A percentile compares a stretch with the other conserved stretches of the same genome.
These are phyloP conservation scores for Casuarius casuarius DNA, from an alignment of 2,113 vertebrate species.

Conservation along the genomic window DNA sequence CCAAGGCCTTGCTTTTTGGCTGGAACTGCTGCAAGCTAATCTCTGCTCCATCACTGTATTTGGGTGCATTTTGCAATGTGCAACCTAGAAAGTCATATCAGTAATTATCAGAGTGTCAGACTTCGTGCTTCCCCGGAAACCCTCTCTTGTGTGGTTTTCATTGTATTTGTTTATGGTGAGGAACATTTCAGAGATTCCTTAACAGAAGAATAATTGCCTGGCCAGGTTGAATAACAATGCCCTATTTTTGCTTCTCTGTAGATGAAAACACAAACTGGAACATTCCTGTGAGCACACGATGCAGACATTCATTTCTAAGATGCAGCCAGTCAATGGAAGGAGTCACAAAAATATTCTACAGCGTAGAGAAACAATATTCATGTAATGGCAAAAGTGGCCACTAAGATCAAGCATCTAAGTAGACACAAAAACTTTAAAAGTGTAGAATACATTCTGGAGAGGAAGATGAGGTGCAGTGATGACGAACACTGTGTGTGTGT, in stretches of 20 bases:
- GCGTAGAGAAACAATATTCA: neutral
- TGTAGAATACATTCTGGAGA: neutral
- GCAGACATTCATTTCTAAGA: neutral
- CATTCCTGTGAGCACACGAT: neutral
- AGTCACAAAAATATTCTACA: neutral
- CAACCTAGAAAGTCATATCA: rapidly evolving
- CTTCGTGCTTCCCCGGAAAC: neutral
- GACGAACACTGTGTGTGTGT: neutral
- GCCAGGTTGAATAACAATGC: neutral
- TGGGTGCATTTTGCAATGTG: neutral
- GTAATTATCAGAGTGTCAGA: neutral
- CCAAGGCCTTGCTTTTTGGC: neutral
- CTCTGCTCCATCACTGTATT: rapidly evolving
- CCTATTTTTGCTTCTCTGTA: neutral
- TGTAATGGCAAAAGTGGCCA: neutral
- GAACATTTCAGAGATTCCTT: neutral
- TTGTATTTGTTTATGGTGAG: neutral
- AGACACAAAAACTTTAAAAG: neutral
- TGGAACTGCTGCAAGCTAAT: neutral
- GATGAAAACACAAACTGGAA: neutral
- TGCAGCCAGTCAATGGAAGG: neutral
- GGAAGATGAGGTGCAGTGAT: neutral
- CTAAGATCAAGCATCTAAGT: neutral
- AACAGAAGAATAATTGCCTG: neutral
- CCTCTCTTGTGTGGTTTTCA: neutral